Evolutionary conservation across 2,113 vertebrate species (phyloP).

Genomic region (Lampris megalopsis): DNA sequence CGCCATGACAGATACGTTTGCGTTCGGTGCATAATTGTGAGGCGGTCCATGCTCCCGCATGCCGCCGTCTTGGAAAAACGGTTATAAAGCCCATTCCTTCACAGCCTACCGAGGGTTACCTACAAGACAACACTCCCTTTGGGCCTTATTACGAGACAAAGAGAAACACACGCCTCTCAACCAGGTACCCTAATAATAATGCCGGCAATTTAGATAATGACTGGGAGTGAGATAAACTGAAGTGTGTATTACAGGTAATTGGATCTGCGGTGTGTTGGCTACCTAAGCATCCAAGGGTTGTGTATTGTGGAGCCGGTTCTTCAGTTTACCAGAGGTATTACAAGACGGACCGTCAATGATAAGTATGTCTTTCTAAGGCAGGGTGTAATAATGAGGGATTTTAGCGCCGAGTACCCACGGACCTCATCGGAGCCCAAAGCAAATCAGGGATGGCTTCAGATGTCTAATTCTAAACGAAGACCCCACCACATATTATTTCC

Average conservation of each 20-base stretch:
- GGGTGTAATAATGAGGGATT: constrained; percentile 47
- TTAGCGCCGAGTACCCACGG: constrained; percentile 17
- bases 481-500: constrained; percentile 45
- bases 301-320: constrained; percentile 45
- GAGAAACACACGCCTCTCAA: constrained; percentile 81
- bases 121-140: constrained; percentile 92
- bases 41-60: constrained; percentile 45
- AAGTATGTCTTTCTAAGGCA: constrained; percentile 49
- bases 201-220: constrained; percentile 99
- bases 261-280: constrained; percentile 86
- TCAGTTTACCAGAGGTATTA: constrained; percentile 48
- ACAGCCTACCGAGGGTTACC: constrained; percentile 92
- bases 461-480: constrained; percentile 28
- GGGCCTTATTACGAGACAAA: constrained; percentile 91
- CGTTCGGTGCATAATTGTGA: constrained; percentile 75
- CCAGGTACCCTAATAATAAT: constrained; percentile 90
- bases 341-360: constrained; percentile 68
- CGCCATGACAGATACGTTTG: constrained; percentile 76
- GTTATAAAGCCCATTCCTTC: constrained; percentile 84
- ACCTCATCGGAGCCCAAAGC: constrained; percentile 43
- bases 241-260: constrained; percentile 98
- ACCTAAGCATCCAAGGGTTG: constrained; percentile 71
- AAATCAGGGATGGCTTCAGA: constrained; percentile 41
- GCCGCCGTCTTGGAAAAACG: constrained; percentile 69
- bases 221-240: constrained; percentile 97